Evolutionary conservation across 1,140 invertebrate genomes (phyloP), one percentile per base, ranked within the genome.

Genomic region (Tachypleus tridentatus): DNA sequence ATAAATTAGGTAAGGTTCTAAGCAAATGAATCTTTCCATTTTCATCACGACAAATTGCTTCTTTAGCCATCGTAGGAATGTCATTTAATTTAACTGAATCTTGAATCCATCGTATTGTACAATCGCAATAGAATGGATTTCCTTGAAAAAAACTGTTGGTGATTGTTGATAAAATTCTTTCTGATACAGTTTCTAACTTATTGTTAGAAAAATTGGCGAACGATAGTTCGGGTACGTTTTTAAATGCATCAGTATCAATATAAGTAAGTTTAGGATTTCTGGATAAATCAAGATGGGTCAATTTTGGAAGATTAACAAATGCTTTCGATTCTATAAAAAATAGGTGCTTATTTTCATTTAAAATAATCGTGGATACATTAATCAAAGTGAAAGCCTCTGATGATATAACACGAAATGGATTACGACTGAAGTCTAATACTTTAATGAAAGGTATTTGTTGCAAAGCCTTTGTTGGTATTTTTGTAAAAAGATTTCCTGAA

Each of bases 21-120:
- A 60, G 49, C 29, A 6, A 48, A 60, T 48, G 29, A 48, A 48
- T 6, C 49, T 48, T 9, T 4, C 48, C 5, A 5, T n/a, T 9
- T 5, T 48, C 29, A 5, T 9, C 10, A 48, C 58, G 49, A 5
- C n/a, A 10, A 5, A 60, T 48, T 29, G 29, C 48, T 0, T 47
- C n/a, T 5, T 60, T 48, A 10, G 10, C 49, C 5, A 60, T 10
- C 58, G n/a, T 47, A 60, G 8, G 10, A 29, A 10, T 10, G n/a
- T 60, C 49, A 11, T 10, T 4, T 5, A 48, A 60, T 29, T 29
- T 29, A 29, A 29, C 29, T n/a, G 49, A 11, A 10, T 62, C 47
- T 49, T 62, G 61, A 5, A 62, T 10, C 61, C 61, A 62, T 62
- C 49, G n/a, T 49, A 62, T 10, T 10, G 11, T 10, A n/a, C 61